Base-by-base conservation (phyloP, 2,797 vertebrate genomes). In the Leuciscus waleckii region DNA sequence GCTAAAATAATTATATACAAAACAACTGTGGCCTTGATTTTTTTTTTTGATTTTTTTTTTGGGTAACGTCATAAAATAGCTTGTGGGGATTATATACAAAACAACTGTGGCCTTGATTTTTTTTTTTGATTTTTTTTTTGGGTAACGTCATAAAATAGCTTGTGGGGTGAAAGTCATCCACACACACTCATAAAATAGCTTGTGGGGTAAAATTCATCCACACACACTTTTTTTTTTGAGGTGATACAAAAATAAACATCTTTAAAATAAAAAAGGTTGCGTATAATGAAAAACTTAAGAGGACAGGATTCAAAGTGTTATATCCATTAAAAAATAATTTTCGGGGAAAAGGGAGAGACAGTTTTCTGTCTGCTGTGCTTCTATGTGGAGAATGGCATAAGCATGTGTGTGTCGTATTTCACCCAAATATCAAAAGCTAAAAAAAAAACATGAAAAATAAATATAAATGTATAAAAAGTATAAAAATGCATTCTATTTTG, bases 1-100 rank as follows among this genome's bases (percentile, higher is more conserved):
- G 81, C 49, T 41, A 65, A 49, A 74, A 65, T 61, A 74, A 65
- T 82, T 75, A 74, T 19, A 14, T 23, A 29, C 26, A 61, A 82
- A 61, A 23, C 17, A 51, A 23, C 23, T 67, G 14, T 41, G 73
- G 46, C 46, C 35, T 29, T 77, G 32, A n/a, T 5, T 46, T 49
- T 49, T 2, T 2, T 23, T 29, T 29, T 29, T 29, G 1, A 1
- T 17, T 41, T 19, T 54, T 0, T 14, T 46, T 83, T 77, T 68
- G 29, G 35, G 56, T 54, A 46, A 76, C 3, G 2, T 54, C 82
- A 76, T 51, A 8, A 37, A 63, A 51, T 39, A 26, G n/a, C n/a
- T n/a, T n/a, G n/a, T n/a, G n/a, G n/a, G n/a, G n/a, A 65, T 82
- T 75, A 74, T 19, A 14, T 23, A 29, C 26, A 61, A 82, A 61